Base-by-base conservation (phyloP, 2,113 vertebrate genomes). In the Vombatus ursinus region DNA sequence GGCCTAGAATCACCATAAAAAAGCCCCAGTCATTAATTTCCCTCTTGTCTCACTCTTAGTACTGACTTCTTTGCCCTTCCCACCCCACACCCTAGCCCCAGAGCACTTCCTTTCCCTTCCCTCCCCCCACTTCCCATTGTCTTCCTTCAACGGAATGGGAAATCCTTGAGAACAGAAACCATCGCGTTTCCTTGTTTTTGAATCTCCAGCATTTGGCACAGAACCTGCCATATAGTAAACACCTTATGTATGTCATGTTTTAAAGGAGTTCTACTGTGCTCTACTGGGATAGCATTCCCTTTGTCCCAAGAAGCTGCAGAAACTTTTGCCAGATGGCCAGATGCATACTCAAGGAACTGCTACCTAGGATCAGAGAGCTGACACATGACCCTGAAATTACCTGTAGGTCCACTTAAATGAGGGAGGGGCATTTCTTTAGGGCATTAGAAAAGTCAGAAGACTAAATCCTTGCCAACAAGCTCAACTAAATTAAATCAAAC, bases 391-490 rank as follows among this genome's bases (percentile, higher is more conserved):
- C 84, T 89, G 11, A 31, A 91, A 12, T 3, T 1, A 47, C 0
- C 37, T 14, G 24, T 50, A 14, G 3, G 31, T 90, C n/a, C 53
- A 93, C 90, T 50, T 28, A 57, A 2, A 52, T 11, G 5, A 12
- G 5, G 44, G 28, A 51, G 0, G 37, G 54, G 50, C 84, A 57
- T 19, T 7, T 50, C 12, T 11, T 10, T 16, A 8, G 23, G 9
- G 5, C 23, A 94, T 50, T 14, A 37, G 52, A 44, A 53, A 96
- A 92, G 50, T 54, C 92, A 92, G 90, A 23, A 95, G 77, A 92
- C n/a, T 91, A 94, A 90, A 3, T 84, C n/a, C 2, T 68, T 84
- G n/a, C n/a, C 28, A 52, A 3, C 26, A 26, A 89, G 22, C 44
- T 95, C 68, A 84, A 84, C 23, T 47, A 54, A 94, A 94, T 57